Conservation (phyloP, 2,113 vertebrate genomes). For the Peucedramus taeniatus region DNA sequence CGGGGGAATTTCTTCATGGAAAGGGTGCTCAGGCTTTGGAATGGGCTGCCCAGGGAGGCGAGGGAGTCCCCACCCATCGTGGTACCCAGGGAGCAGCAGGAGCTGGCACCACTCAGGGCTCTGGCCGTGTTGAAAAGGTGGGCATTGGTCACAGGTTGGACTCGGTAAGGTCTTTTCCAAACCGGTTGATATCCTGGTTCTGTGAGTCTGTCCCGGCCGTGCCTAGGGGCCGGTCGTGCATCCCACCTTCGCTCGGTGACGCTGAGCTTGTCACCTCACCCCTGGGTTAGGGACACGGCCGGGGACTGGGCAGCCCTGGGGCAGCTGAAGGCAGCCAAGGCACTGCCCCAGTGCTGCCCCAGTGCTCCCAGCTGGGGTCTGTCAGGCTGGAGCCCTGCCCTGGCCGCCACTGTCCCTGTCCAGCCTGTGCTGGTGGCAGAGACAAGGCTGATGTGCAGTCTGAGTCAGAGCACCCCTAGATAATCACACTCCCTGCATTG, state of each 20-base stretch:
- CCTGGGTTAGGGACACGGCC: not conserved
- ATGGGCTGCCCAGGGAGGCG: not conserved
- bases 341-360: accelerated
- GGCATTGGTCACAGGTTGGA: too few species aligned
- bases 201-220: not conserved
- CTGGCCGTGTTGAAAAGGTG: not conserved
- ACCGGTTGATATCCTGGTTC: not conserved
- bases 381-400: not conserved
- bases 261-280: accelerated
- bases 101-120: not conserved
- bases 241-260: not conserved
- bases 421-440: not conserved
- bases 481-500: not conserved
- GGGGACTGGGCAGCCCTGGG: not conserved
- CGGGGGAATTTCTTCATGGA: not conserved
- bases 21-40: too few species aligned
- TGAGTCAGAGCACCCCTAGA: not conserved
- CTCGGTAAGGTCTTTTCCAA: not conserved
- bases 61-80: not conserved
- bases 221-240: accelerated
- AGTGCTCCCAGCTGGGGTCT: not conserved
- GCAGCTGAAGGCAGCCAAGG: too few species aligned
- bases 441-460: not conserved
- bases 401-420: not conserved
- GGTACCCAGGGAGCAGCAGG: not conserved